Evolutionary conservation across 2,113 vertebrate species (phyloP), one percentile per base, ranked within the genome.

Genomic region (Origma solitaria): DNA sequence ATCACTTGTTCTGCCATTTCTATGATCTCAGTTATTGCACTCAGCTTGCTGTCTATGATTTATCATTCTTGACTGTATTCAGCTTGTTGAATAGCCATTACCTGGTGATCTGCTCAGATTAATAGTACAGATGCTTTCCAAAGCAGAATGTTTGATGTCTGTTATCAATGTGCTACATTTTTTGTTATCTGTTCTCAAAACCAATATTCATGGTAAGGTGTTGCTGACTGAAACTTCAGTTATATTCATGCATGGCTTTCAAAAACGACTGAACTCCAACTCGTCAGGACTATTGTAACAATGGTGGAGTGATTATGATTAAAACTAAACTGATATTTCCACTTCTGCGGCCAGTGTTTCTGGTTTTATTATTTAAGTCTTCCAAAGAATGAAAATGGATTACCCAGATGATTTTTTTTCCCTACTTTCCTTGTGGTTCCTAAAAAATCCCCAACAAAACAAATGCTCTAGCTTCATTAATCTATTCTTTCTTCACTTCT

Each of bases 341-440:
- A 69, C 25, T 94, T 77, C 58, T 77, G 54, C 54, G 77, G 91
- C 81, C 91, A 91, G 47, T 17, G 33, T 51, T 85, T 54, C 58
- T 90, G 42, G 62, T 80, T 93, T 95, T 85, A 86, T 92, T 94
- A 87, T 88, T 73, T 70, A 44, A 75, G 84, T 45, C 58, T 88
- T 92, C 42, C 37, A 80, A 88, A 91, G 78, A 95, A 94, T 70
- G 75, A 76, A 95, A 96, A 97, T 92, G 70, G n/a, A 65, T 91
- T 92, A 44, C 30, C 31, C 88, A 95, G 93, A 94, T 35, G 15
- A 61, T 22, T 50, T 68, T 50, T 30, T 57, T 38, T 15, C 2
- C 7, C 42, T 44, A 44, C 42, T 25, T 15, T 42, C 9, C 10
- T 42, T 85, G 37, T 4, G 9, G 20, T 51, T 44, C 14, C 30